Percentiles rank a stretch among this genome's conserved stretches.
phyloP scores from a whole-genome alignment of 2,113 vertebrate species.

The Nanorana parkeri region DNA sequence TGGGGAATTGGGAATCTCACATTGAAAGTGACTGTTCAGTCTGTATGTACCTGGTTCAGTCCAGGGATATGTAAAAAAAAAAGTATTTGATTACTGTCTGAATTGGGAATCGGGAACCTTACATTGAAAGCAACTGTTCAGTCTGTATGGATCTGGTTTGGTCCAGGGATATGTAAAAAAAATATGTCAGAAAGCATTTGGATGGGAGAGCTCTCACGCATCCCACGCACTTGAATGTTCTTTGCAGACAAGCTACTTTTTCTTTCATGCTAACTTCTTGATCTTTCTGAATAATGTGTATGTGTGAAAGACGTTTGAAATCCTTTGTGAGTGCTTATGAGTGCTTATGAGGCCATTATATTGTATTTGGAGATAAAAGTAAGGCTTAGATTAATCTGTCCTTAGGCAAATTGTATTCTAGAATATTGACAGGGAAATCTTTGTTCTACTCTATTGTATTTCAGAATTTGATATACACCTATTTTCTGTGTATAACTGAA shows the following conservation, averaged over 20 bases:
- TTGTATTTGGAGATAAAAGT: conserved; percentile 46
- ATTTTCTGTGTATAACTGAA: conserved; percentile 27
- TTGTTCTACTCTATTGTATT: conserved; percentile 19
- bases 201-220: too few relatives aligned
- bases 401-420: conserved; percentile 30
- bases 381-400: conserved; percentile 33
- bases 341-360: conserved; percentile 20
- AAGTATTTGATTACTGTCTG: too few relatives aligned
- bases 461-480: conserved; percentile 20
- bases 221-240: too few relatives aligned
- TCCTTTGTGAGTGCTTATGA: conserved; percentile 14
- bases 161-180: too few relatives aligned
- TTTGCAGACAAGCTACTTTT: not conserved
- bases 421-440: conserved; percentile 44
- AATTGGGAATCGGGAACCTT: too few relatives aligned
- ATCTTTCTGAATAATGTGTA: conserved; percentile 35
- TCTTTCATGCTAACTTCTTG: not conserved
- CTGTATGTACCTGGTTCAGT: too few relatives aligned
- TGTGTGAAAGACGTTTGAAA: conserved; percentile 30
- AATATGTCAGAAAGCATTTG: too few relatives aligned
- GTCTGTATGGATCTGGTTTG: too few relatives aligned
- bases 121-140: too few relatives aligned
- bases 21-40: too few relatives aligned
- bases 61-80: too few relatives aligned
- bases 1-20: too few relatives aligned